A percentile compares a stretch with the other conserved stretches of the same genome.
These are phyloP conservation scores for Anguilla marmorata DNA, from an alignment of 2,797 vertebrate species.

Conservation along the genomic window DNA sequence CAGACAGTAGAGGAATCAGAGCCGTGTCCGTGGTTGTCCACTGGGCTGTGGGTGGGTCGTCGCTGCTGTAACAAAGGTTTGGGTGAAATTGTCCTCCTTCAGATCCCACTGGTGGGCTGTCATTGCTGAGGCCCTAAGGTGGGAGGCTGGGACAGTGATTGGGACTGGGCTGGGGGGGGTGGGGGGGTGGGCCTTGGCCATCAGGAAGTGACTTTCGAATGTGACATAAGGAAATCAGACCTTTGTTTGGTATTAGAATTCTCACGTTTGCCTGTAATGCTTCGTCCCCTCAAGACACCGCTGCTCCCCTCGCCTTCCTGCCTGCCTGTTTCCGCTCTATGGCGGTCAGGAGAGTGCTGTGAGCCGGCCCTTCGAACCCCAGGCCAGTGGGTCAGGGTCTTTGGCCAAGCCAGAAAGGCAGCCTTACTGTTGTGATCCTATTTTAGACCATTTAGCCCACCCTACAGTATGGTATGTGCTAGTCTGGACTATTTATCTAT, in stretches of 20 bases:
- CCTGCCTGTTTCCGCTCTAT: constrained; percentile 50
- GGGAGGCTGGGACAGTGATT: not conserved
- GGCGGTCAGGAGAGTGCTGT: constrained; percentile 47
- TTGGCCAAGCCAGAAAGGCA: not conserved
- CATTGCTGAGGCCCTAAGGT: not conserved
- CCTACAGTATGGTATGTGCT: not conserved
- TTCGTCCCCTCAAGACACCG: constrained; percentile 69
- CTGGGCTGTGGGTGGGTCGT: constrained; percentile 20
- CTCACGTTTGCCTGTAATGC: constrained; percentile 69
- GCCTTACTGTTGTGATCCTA: not conserved
- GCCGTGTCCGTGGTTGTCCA: not conserved
- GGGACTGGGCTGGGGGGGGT: not conserved
- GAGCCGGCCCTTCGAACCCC: not conserved
- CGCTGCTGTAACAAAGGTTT: constrained; percentile 21
- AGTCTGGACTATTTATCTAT: not conserved
- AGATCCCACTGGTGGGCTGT: not conserved
- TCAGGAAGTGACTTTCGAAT: not conserved
- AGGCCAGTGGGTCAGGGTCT: not conserved
- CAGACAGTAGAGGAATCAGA: constrained; percentile 58
- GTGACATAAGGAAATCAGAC: not conserved
- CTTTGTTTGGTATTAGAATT: constrained; percentile 60
- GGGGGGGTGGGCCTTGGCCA: not conserved
- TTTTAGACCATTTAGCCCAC: not conserved
- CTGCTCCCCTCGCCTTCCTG: constrained; percentile 64
- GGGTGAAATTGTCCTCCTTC: constrained; percentile 23